Conservation (phyloP, 1,140 invertebrate species). For the Drosophila nebulosa region DNA sequence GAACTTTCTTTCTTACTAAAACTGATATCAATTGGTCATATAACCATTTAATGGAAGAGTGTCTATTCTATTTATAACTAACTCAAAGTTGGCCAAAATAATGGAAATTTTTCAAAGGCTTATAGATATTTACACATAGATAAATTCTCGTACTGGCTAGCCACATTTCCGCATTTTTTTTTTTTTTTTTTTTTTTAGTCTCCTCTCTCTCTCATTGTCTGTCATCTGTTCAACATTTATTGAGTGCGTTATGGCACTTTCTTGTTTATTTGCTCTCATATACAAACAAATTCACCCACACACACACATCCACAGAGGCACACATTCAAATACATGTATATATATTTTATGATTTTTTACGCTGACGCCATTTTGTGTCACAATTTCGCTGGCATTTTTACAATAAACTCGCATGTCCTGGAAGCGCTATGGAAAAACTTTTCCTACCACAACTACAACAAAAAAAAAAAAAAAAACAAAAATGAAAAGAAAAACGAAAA, state of each 20-base stretch:
- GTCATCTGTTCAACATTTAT: constrained; percentile 47
- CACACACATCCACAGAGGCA: neutral
- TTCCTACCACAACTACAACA: constrained; percentile 24
- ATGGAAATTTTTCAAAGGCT: constrained; percentile 20
- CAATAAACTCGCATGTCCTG: constrained; percentile 48
- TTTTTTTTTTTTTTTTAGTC: constrained; percentile 9
- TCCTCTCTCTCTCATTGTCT: constrained; percentile 15
- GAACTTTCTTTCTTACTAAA: too few species aligned
- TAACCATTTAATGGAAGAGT: too few species aligned
- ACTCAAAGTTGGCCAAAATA: constrained; percentile 9
- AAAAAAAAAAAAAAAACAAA: constrained; percentile 13
- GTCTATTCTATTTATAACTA: neutral
- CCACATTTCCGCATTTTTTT: constrained; percentile 6
- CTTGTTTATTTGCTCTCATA: constrained; percentile 21
- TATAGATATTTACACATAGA: neutral
- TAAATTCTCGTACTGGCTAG: neutral
- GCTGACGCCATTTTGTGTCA: constrained; percentile 64
- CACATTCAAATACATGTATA: neutral
- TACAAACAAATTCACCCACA: neutral
- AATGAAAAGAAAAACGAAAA: constrained; percentile 38
- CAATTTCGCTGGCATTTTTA: constrained; percentile 64
- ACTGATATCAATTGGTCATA: too few species aligned
- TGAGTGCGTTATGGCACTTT: constrained; percentile 69
- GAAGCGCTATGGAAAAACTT: constrained; percentile 44
- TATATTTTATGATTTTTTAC: constrained; percentile 66